Evolutionary conservation across 2,888 invertebrate species (phyloP), one percentile per base, ranked within the genome.

Genomic region (Epicampocera succincta): DNA sequence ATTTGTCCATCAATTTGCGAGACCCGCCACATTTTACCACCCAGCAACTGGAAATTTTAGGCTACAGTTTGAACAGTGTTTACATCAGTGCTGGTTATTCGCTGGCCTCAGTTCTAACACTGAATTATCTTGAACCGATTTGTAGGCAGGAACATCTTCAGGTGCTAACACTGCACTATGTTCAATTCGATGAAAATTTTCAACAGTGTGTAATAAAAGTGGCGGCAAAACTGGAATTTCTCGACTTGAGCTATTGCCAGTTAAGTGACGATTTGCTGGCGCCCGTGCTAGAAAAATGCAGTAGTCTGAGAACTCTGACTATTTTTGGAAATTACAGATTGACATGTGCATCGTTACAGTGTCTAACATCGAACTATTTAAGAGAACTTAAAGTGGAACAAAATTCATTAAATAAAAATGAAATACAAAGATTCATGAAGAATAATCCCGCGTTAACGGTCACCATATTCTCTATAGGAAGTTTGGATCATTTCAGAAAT

Each of bases 291-390:
- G 65, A 78, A 21, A 72, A 40, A 0, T 85, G 81, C 9, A 0
- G 11, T 6, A 69, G 78, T 21, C 73, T 85, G 11, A 61, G 25
- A 40, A 58, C 78, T 0, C 46, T 85, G 13, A 17, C 60, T 13
- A 48, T 84, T 21, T 58, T 85, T 25, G 85, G 85, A 15, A 85
- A 85, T 46, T 83, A 83, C 46, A 81, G 72, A 11, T 60, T 83
- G 56, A 77, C 15, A 29, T 84, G 85, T 13, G 29, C 61, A 19
- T 78, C 80, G n/a, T 50, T 85, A n/a, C 15, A 17, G 3, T 12
- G 15, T 9, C 42, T 79, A 8, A 56, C 76, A 12, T 58, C 74
- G 12, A 50, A 29, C 8, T 8, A 56, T 33, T 52, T 84, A 17
- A 58, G 66, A n/a, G 56, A 63, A 17, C 61, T 85, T 1, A 73